Conservation (phyloP, 2,113 vertebrate species). For the Diadophis punctatus region DNA sequence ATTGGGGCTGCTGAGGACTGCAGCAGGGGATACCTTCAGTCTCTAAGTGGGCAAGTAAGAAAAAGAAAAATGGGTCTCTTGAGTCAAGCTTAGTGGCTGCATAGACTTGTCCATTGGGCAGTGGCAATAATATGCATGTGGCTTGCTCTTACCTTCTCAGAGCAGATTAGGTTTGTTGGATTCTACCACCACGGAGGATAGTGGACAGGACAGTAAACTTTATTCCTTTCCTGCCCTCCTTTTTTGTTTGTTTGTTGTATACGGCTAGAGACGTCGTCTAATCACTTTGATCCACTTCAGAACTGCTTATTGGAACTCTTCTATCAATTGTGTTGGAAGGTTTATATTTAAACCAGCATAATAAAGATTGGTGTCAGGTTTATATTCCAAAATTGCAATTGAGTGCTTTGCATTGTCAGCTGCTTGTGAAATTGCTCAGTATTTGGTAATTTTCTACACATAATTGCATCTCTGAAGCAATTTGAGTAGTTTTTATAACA, state of each 20-base stretch:
- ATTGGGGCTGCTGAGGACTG: not conserved
- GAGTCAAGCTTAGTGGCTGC: not conserved
- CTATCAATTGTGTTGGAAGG: not conserved
- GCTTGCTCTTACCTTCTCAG: not conserved
- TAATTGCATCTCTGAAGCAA: not conserved
- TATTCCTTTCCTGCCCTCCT: not conserved
- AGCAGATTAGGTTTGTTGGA: not conserved
- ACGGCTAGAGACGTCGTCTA: not conserved
- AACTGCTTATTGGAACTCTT: not conserved
- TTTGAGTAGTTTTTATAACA: not conserved
- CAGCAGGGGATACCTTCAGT: not conserved
- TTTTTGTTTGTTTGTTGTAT: not conserved
- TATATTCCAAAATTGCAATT: not conserved
- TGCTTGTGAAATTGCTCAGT: not conserved
- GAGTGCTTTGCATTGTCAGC: not conserved
- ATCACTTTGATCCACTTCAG: not conserved
- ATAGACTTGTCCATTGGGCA: not conserved
- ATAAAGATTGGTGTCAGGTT: not conserved
- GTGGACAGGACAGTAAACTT: not conserved
- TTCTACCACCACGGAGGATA: not conserved
- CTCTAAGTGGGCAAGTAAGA: not conserved
- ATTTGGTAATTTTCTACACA: not conserved
- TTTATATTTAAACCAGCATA: not conserved
- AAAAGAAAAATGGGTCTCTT: not conserved
- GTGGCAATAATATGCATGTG: not conserved